Evolutionary conservation across 2,113 vertebrate species (phyloP), one percentile per base, ranked within the genome.

Genomic region (Coryphaenoides rupestris): DNA sequence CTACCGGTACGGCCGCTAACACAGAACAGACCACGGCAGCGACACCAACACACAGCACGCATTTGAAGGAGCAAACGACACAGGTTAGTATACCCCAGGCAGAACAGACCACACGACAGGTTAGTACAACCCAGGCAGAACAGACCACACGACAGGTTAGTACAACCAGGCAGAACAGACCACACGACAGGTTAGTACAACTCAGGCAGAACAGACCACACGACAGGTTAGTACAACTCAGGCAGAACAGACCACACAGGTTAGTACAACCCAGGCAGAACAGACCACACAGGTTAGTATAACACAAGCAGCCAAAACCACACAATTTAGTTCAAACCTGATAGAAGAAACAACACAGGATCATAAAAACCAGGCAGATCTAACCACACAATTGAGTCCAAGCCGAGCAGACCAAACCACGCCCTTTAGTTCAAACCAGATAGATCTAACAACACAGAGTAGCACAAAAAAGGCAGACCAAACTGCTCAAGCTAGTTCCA

Each of bases 61-160:
- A 1, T 12, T 7, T 10, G 9, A 10, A 13, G 33, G 33, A 7
- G 33, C 33, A 40, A 40, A 40, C 33, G 9, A 40, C 33, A 10
- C 7, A 9, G 33, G 17, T 5, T 19, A 19, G 50, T 6, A 21
- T 17, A 19, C 9, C 33, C 33, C 6, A 7, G 33, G 33, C 33
- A 9, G 62, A 62, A 16, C 49, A 50, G 47, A 66, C 64, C 50
- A 63, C 60, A n/a, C n/a, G n/a, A 1, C 16, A 1, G 15, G 2
- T 5, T 5, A 15, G 23, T 23, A 21, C 23, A 14, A 19, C 21
- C 9, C 47, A 4, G 19, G n/a, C n/a, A 21, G 1, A 13, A 13
- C 7, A 4, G 1, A 56, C 46, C 21, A 21, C 71, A 23, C 50
- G 55, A 7, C 19, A n/a, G n/a, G n/a, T 3, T 0, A 70, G 13